phyloP scores from a whole-genome alignment of 1,140 invertebrate genomes.

The Drosophila triauraria region DNA sequence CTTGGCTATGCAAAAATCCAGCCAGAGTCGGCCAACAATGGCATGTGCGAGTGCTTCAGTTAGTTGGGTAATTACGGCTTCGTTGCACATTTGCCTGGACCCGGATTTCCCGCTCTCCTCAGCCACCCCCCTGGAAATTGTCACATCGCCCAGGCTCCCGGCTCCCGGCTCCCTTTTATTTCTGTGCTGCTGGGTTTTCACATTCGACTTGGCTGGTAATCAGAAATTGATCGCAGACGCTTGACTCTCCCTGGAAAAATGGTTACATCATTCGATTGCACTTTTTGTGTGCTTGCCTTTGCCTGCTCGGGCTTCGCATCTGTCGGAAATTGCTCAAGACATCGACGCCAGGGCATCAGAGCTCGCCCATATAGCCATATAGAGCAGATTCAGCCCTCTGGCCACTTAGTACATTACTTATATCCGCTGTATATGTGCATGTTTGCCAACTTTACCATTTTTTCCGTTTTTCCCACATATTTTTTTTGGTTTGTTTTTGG shows the following conservation, averaged over 20 bases:
- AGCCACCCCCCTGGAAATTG: slow-evolving; percentile 6
- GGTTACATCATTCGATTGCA: slow-evolving; percentile 54
- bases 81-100: slow-evolving; percentile 44
- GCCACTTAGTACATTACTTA: slow-evolving; percentile 54
- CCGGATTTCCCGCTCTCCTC: not conserved
- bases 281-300: slow-evolving; percentile 37
- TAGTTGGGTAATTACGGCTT: slow-evolving; percentile 54
- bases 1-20: slow-evolving; percentile 67
- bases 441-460: slow-evolving; percentile 56
- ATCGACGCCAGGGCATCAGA: slow-evolving; percentile 42
- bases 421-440: slow-evolving; percentile 42
- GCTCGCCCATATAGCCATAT: not conserved
- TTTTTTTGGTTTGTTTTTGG: slow-evolving; percentile 28
- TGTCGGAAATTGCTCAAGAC: slow-evolving; percentile 56
- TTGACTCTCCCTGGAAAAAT: slow-evolving; percentile 35
- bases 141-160: slow-evolving; percentile 13
- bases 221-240: slow-evolving; percentile 62
- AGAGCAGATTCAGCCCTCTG: slow-evolving; percentile 46
- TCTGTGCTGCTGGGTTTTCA: slow-evolving; percentile 20
- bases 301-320: slow-evolving; percentile 21
- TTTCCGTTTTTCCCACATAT: not conserved
- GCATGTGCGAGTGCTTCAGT: slow-evolving; percentile 53
- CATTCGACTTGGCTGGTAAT: slow-evolving; percentile 54
- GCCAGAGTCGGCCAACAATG: slow-evolving; percentile 61
- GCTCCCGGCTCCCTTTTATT: not conserved